These are phyloP conservation scores for Bufo gargarizans DNA, from an alignment of 2,113 vertebrate species.

Conservation along the genomic window DNA sequence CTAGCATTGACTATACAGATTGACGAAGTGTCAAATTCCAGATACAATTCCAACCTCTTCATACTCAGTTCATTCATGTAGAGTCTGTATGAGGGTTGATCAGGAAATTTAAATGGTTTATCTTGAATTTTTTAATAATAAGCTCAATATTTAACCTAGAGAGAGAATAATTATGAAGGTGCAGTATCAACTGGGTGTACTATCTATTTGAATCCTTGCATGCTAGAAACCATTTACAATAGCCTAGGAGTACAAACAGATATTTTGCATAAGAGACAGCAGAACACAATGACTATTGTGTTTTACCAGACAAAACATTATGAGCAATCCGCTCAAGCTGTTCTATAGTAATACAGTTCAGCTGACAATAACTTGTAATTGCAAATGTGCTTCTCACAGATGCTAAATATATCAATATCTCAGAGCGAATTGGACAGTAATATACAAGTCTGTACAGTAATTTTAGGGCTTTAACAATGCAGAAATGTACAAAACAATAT, in stretches of 20 bases:
- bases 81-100: background rate
- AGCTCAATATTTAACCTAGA: background rate
- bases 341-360: slow-evolving; percentile 22
- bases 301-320: slow-evolving; percentile 47
- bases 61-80: background rate
- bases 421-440: slow-evolving; percentile 23
- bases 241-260: background rate
- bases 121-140: background rate
- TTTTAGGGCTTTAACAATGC: slow-evolving; percentile 24
- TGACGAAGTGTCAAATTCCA: too few relatives aligned
- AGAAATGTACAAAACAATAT: slow-evolving; percentile 15
- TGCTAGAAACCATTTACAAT: background rate
- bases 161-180: too few relatives aligned
- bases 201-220: background rate
- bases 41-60: too few relatives aligned
- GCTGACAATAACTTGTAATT: slow-evolving; percentile 50
- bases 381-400: slow-evolving; percentile 18
- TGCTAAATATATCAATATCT: slow-evolving; percentile 46
- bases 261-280: slow-evolving; percentile 14
- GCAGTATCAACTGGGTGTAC: background rate
- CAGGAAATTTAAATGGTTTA: background rate
- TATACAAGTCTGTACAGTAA: background rate
- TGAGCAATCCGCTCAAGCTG: slow-evolving; percentile 18
- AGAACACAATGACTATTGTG: background rate
- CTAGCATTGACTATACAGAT: too few relatives aligned